phyloP scores from a whole-genome alignment of 1,140 invertebrate genomes.

The Nebria ingens region DNA sequence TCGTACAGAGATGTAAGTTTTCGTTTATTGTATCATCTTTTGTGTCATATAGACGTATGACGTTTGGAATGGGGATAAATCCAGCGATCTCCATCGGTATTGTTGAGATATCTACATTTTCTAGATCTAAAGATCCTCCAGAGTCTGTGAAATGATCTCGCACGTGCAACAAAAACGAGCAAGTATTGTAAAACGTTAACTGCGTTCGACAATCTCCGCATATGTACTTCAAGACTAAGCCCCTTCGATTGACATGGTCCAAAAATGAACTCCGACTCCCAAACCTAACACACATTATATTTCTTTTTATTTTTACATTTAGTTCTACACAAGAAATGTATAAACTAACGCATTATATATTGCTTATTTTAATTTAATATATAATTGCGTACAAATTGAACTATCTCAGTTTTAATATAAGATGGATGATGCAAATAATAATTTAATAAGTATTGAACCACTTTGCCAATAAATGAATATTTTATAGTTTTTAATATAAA shows the following conservation, averaged over 20 bases:
- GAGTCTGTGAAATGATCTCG: constrained; percentile 22
- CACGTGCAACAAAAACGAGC: constrained; percentile 26
- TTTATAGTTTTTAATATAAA: too few relatives aligned
- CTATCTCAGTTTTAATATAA: too few relatives aligned
- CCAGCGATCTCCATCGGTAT: constrained; percentile 23
- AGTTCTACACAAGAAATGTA: too few relatives aligned
- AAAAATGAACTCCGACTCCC: constrained; percentile 24
- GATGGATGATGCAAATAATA: too few relatives aligned
- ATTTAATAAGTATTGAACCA: too few relatives aligned
- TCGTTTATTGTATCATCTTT: constrained; percentile 21
- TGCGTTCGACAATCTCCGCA: constrained; percentile 21
- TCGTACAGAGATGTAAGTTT: constrained; percentile 19
- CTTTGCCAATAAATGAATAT: too few relatives aligned
- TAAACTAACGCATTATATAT: too few relatives aligned
- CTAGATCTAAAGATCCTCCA: constrained; percentile 24
- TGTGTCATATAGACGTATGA: constrained; percentile 22
- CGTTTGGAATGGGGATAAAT: constrained; percentile 21
- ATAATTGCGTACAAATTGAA: too few relatives aligned
- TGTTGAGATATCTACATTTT: constrained; percentile 20
- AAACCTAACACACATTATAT: constrained; percentile 22
- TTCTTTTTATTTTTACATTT: too few relatives aligned
- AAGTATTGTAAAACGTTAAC: constrained; percentile 27
- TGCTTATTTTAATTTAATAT: too few relatives aligned
- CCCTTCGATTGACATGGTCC: constrained; percentile 26
- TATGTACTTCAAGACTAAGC: constrained; percentile 22